phyloP scores from a whole-genome alignment of 1,140 invertebrate genomes.

The Tetramorium alpestre region DNA sequence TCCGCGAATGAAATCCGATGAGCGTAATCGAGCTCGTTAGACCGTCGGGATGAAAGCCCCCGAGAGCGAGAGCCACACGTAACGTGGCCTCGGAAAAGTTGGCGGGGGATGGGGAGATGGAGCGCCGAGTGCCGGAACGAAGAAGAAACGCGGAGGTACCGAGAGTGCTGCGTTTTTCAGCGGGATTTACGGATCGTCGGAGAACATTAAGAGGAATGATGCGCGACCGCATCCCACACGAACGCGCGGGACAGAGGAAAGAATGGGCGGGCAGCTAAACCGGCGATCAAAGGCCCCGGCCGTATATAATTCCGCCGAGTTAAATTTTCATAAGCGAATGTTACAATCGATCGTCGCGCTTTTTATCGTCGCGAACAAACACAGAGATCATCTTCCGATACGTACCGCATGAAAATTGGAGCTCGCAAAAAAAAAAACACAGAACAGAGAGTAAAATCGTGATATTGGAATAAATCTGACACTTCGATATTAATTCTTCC shows the following conservation, averaged over 20 bases:
- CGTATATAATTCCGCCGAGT: slow-evolving; percentile 8
- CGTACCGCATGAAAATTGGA: background rate
- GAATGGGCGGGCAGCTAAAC: background rate
- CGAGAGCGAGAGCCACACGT: slow-evolving; percentile 21
- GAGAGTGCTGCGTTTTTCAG: slow-evolving; percentile 66
- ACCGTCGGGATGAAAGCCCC: slow-evolving; percentile 56
- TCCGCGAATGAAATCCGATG: slow-evolving; percentile 66
- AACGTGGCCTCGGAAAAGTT: background rate
- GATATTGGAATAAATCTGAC: background rate
- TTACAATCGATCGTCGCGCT: background rate
- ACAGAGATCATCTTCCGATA: background rate
- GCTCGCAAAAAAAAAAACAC: background rate
- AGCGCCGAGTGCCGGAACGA: background rate
- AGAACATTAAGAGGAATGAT: slow-evolving; percentile 71
- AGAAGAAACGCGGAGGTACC: slow-evolving; percentile 23
- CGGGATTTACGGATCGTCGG: slow-evolving; percentile 72
- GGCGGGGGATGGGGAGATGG: slow-evolving; percentile 14
- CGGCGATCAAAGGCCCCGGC: background rate
- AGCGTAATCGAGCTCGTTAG: slow-evolving; percentile 73
- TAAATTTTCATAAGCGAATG: background rate
- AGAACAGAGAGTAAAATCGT: background rate
- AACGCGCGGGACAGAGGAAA: slow-evolving; percentile 62
- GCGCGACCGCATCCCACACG: slow-evolving; percentile 59
- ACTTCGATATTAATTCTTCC: background rate
- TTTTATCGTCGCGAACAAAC: background rate